These are phyloP conservation scores for Mus caroli DNA, from an alignment of 2,797 vertebrate genomes.

Conservation along the genomic window DNA sequence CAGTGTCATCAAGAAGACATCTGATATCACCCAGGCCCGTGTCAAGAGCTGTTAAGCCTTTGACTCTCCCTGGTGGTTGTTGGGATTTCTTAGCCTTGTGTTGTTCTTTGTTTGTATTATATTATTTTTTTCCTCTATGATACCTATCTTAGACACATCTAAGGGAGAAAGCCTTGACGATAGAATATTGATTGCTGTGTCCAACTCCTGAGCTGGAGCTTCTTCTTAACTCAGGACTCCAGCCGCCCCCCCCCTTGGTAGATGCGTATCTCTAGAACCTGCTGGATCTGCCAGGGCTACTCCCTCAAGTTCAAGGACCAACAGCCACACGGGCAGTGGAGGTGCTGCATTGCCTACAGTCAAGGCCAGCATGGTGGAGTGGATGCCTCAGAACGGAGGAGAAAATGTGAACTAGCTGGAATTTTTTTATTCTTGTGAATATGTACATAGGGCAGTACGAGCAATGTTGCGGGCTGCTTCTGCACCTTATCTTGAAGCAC, in stretches of 20 bases:
- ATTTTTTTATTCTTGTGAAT: constrained; percentile 92
- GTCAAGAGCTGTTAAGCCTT: constrained; percentile 93
- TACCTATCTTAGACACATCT: constrained; percentile 85
- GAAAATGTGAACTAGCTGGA: constrained; percentile 93
- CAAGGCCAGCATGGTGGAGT: constrained; percentile 88
- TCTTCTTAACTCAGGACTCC: constrained; percentile 91
- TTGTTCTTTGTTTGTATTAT: constrained; percentile 87
- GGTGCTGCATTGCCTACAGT: constrained; percentile 87
- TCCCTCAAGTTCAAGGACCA: constrained; percentile 88
- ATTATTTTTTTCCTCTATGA: constrained; percentile 88
- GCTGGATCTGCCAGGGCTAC: constrained; percentile 86
- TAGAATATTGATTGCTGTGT: constrained; percentile 86
- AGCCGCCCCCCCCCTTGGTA: constrained; percentile 76
- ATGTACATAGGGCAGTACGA: constrained; percentile 94
- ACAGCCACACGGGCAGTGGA: constrained; percentile 84
- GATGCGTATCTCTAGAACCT: constrained; percentile 81
- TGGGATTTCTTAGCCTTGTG: constrained; percentile 77
- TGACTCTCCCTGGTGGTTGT: constrained; percentile 69
- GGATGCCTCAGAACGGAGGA: constrained; percentile 88
- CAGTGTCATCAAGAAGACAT: constrained; percentile 99
- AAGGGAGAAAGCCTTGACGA: constrained; percentile 87
- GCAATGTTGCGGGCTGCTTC: constrained; percentile 92
- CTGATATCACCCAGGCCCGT: constrained; percentile 94
- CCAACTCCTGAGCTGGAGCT: constrained; percentile 86
- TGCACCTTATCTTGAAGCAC: constrained; percentile 96